Conservation (phyloP, 1,140 invertebrate species). For the Oncopodura yosiiana region DNA sequence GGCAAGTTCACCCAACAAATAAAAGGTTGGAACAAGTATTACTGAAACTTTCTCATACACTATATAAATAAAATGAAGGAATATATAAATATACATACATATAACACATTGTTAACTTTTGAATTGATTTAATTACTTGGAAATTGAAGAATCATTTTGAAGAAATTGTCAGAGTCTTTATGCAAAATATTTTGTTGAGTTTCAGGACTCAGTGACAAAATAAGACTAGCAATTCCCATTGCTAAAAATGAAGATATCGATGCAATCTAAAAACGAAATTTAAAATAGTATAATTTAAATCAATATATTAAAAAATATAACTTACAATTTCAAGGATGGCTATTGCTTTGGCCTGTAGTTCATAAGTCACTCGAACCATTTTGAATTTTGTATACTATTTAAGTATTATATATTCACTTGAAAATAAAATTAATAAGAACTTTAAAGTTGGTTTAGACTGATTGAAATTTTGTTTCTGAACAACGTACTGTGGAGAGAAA, state of each 20-base stretch:
- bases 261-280: background rate
- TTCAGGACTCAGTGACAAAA: constrained; percentile 4
- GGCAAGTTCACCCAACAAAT: constrained; percentile 13
- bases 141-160: constrained; percentile 11
- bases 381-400: background rate
- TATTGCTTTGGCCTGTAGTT: constrained; percentile 14
- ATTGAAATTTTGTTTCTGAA: background rate
- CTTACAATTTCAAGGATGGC: constrained; percentile 24
- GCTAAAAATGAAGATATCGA: constrained; percentile 3
- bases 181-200: constrained; percentile 8
- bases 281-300: background rate
- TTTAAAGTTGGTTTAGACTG: too few species aligned
- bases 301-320: background rate
- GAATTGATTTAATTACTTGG: constrained; percentile 6
- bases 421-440: too few species aligned
- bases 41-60: constrained; percentile 10
- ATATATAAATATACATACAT: background rate
- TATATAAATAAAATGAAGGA: background rate
- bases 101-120: background rate
- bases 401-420: background rate
- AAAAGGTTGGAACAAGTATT: constrained; percentile 8
- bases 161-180: constrained; percentile 10
- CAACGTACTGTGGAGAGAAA: background rate
- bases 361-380: background rate
- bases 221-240: constrained; percentile 5